Conservation (phyloP, 1,140 invertebrate genomes). For the Drosophila repletoides region DNA sequence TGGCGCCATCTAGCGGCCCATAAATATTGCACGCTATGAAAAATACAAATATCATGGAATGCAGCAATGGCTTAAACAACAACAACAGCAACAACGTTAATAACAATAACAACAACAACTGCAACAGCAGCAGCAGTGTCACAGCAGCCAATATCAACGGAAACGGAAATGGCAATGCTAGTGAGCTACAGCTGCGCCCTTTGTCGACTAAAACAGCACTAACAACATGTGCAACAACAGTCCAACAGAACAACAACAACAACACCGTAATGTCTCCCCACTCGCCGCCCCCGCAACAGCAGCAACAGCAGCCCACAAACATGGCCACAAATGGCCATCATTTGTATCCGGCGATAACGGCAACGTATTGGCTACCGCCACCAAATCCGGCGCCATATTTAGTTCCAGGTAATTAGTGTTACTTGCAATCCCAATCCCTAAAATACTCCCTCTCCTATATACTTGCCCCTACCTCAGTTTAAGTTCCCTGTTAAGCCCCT, state of each 20-base stretch:
- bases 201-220: slow-evolving; percentile 44
- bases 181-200: slow-evolving; percentile 46
- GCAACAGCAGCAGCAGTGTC: slow-evolving; percentile 31
- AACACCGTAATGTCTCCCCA: slow-evolving; percentile 41
- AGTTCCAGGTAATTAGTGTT: slow-evolving; percentile 87
- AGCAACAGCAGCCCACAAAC: slow-evolving; percentile 63
- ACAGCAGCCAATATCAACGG: slow-evolving; percentile 63
- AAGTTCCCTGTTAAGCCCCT: background rate
- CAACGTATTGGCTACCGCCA: slow-evolving; percentile 90
- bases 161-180: slow-evolving; percentile 76
- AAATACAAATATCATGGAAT: slow-evolving; percentile 78
- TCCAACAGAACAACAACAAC: slow-evolving; percentile 25
- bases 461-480: background rate
- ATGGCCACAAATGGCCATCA: slow-evolving; percentile 82
- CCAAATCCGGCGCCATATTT: slow-evolving; percentile 89
- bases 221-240: slow-evolving; percentile 44
- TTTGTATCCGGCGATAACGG: slow-evolving; percentile 89
- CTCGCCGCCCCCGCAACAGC: slow-evolving; percentile 50
- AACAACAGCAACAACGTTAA: slow-evolving; percentile 34
- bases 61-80: slow-evolving; percentile 63
- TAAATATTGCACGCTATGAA: slow-evolving; percentile 72
- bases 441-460: background rate
- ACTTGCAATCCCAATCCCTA: slow-evolving; percentile 39
- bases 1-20: slow-evolving; percentile 69
- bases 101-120: slow-evolving; percentile 43